Conservation (phyloP, 2,888 invertebrate genomes). For the Brachypalpus laphriformis region DNA sequence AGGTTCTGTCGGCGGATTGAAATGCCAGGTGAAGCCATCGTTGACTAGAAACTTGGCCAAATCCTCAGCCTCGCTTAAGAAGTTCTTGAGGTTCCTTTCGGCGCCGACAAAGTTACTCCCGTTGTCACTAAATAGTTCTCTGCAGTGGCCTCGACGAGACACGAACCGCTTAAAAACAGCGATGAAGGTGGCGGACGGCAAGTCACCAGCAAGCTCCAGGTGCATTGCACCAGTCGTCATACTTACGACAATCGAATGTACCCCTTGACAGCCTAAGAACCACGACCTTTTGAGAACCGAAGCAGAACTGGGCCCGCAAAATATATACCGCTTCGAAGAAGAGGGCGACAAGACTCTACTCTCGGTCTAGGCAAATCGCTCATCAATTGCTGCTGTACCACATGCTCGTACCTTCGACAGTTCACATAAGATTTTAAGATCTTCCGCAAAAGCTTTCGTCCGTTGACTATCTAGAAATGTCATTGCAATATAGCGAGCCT, state of each 20-base stretch:
- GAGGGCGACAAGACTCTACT: background rate
- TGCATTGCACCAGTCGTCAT: slow-evolving; percentile 26
- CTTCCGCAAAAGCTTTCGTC: slow-evolving; percentile 6
- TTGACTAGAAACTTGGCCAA: background rate
- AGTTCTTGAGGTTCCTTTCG: slow-evolving; percentile 7
- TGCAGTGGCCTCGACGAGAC: slow-evolving; percentile 33
- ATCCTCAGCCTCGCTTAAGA: background rate
- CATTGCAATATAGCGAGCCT: slow-evolving; percentile 11
- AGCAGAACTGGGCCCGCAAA: background rate
- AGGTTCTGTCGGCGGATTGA: slow-evolving; percentile 35
- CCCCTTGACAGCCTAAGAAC: slow-evolving; percentile 3
- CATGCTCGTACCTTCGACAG: slow-evolving; percentile 6
- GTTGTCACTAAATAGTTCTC: slow-evolving; percentile 9
- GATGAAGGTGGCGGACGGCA: slow-evolving; percentile 27
- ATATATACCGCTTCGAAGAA: background rate
- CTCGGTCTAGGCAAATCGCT: background rate
- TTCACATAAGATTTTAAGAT: background rate
- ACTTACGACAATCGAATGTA: slow-evolving; percentile 15
- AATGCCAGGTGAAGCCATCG: slow-evolving; percentile 23
- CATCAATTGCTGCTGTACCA: slow-evolving; percentile 4
- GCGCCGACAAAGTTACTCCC: slow-evolving; percentile 34
- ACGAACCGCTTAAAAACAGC: slow-evolving; percentile 36
- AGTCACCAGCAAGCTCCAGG: slow-evolving; percentile 11
- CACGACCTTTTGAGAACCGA: slow-evolving; percentile 23
- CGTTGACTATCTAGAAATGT: slow-evolving; percentile 18